Evolutionary conservation across 2,888 invertebrate genomes (phyloP), one percentile per base, ranked within the genome.

Genomic region (Pycnomerus fuliginosus): DNA sequence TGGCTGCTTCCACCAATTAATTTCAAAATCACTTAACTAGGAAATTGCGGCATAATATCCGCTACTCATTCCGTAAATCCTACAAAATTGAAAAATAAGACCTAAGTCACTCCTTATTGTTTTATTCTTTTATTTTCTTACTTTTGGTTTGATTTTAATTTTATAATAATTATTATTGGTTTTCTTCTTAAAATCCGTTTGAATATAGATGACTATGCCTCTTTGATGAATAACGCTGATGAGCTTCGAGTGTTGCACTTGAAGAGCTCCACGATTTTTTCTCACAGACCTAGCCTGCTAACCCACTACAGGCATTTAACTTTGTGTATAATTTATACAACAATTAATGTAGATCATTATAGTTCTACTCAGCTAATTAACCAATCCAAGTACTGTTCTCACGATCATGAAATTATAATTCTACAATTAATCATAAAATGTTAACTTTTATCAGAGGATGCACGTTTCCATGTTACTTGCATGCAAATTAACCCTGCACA

Each of bases 301-400:
- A 33, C 33, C 33, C 22, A 33, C 33, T 33, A 16, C 16, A 16
- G 33, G 20, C 22, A 17, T 33, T 33, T 33, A 33, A 33, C 17
- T 33, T 17, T 33, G 5, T 33, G n/a, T n/a, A n/a, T n/a, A n/a
- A 16, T 20, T 16, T 33, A 22, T 13, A 12, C 22, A 3, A 32
- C 17, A 16, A 15, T 30, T 30, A 15, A 8, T 31, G 17, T 15
- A 16, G 31, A 3, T 31, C n/a, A 16, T 14, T 30, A 31, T 3
- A 14, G 31, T 28, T n/a, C n/a, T 11, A 11, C 7, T 15, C 5
- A 7, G 12, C 7, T 33, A 33, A 33, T 33, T 2, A 33, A 20
- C 29, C 12, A 29, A 22, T 11, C 7, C 33, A 11, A 20, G 22
- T 17, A 33, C 11, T 17, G 33, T 20, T 33, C 33, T 33, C 33